These are phyloP conservation scores for Arenaria interpres DNA, from an alignment of 2,113 vertebrate species.

Conservation along the genomic window DNA sequence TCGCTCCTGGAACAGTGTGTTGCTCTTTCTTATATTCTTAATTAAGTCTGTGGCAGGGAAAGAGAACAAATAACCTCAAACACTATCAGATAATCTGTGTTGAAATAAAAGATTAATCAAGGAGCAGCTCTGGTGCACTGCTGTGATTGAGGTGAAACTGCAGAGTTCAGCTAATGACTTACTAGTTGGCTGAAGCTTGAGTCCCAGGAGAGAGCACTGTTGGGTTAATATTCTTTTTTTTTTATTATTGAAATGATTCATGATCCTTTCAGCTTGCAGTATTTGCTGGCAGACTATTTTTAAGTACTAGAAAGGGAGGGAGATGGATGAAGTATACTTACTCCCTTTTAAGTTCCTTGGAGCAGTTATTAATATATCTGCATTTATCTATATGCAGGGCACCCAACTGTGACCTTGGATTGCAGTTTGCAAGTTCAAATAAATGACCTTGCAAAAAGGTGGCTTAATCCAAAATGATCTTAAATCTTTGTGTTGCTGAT, in stretches of 20 bases:
- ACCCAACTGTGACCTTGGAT: accelerated
- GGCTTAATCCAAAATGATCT: background rate
- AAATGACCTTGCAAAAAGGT: background rate
- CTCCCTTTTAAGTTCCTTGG: background rate
- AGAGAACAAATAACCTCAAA: background rate
- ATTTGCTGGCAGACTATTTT: background rate
- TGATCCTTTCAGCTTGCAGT: background rate
- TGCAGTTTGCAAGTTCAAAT: background rate
- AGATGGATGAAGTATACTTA: background rate
- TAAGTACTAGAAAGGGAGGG: background rate
- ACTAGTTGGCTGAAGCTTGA: background rate
- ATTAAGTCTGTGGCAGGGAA: background rate
- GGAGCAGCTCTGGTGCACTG: background rate
- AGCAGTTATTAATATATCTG: background rate
- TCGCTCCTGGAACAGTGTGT: background rate
- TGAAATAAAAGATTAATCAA: conserved; percentile 10
- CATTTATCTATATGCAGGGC: accelerated
- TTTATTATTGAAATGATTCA: background rate
- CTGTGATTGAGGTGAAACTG: background rate
- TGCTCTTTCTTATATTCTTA: background rate
- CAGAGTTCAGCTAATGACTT: background rate
- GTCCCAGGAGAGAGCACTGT: background rate
- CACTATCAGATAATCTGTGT: background rate
- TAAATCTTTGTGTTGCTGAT: background rate
- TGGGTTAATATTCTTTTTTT: background rate